A percentile compares a stretch with the other conserved stretches of the same genome.
phyloP scores from a whole-genome alignment of 2,888 invertebrate genomes.

The Zhuqinia jingwanae region DNA sequence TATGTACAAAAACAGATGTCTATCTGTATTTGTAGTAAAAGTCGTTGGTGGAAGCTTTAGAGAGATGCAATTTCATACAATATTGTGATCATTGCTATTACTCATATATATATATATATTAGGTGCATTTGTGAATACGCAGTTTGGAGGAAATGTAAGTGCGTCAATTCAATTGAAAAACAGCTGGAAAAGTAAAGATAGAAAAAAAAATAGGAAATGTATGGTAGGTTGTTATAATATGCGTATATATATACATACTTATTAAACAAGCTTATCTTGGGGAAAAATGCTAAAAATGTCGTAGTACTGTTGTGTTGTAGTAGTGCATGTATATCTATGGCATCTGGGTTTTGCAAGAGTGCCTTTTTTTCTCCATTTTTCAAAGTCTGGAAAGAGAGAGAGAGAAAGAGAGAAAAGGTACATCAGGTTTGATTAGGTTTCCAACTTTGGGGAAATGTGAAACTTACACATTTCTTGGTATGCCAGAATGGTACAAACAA shows the following conservation, averaged over 20 bases:
- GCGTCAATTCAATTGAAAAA: background rate
- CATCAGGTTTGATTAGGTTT: background rate
- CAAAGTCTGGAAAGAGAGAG: background rate
- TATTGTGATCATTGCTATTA: background rate
- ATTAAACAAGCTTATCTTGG: background rate
- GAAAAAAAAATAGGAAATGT: background rate
- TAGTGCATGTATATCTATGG: background rate
- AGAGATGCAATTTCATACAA: background rate
- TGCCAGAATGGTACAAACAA: too few relatives aligned
- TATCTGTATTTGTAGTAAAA: too few relatives aligned
- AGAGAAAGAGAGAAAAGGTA: too few relatives aligned
- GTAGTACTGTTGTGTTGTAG: background rate
- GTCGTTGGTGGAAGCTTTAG: too few relatives aligned
- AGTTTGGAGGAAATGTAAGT: background rate
- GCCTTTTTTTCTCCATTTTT: background rate
- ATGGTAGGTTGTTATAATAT: background rate
- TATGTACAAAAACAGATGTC: too few relatives aligned
- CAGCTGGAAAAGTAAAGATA: constrained; percentile 3
- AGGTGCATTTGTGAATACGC: background rate
- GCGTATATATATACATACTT: background rate
- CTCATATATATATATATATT: background rate
- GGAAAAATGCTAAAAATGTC: too few relatives aligned
- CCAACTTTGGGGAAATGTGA: background rate
- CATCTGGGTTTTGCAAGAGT: background rate
- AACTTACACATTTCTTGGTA: background rate